Evolutionary conservation across 1,140 invertebrate species (phyloP).

Genomic region (Bombus difficillimus): DNA sequence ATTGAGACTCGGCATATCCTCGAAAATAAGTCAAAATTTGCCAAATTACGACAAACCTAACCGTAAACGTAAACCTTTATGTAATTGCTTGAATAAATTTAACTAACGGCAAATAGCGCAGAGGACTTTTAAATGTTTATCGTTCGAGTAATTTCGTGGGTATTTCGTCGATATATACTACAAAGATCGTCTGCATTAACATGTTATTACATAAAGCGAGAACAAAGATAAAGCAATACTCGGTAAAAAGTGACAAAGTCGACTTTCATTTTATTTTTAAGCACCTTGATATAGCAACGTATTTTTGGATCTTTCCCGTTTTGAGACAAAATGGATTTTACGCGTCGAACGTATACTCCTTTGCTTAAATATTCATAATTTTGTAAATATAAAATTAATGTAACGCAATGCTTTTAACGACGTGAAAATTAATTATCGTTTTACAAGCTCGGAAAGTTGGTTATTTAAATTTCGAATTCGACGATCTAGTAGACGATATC

Average conservation of each 20-base stretch:
- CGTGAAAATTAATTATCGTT: too few species aligned
- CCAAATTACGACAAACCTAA: background rate
- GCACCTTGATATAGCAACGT: background rate
- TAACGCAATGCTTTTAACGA: too few species aligned
- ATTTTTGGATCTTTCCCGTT: background rate
- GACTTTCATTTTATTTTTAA: constrained; percentile 39
- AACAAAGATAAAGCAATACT: background rate
- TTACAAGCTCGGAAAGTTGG: too few species aligned
- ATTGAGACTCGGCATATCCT: background rate
- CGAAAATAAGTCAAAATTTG: background rate
- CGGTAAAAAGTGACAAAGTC: constrained; percentile 6
- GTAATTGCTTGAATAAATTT: background rate
- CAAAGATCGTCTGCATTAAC: background rate
- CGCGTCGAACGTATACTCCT: background rate
- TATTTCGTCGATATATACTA: background rate
- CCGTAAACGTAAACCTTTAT: background rate
- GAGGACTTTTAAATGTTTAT: background rate
- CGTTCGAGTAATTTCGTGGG: background rate
- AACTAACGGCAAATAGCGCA: background rate
- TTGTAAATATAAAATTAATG: too few species aligned
- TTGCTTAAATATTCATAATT: background rate
- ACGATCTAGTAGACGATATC: too few species aligned
- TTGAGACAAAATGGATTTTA: background rate
- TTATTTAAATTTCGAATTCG: too few species aligned
- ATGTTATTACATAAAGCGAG: background rate